Evolutionary conservation across 2,113 vertebrate genomes (phyloP).

Genomic region (Dryoscopus gambensis): DNA sequence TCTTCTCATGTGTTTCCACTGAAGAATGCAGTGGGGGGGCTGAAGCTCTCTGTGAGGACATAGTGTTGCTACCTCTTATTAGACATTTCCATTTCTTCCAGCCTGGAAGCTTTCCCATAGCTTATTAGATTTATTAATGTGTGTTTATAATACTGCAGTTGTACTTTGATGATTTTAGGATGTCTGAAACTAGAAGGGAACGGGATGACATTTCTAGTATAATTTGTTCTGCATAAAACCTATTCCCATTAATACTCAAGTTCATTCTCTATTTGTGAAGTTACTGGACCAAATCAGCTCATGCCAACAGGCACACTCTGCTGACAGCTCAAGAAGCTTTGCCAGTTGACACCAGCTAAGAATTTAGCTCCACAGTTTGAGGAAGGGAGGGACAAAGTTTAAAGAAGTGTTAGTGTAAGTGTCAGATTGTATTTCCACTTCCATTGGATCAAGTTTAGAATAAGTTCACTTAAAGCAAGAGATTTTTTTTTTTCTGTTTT

Average conservation of each 20-base stretch:
- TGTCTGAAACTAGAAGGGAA: neutral
- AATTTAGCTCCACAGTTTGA: neutral
- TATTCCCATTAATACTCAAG: neutral
- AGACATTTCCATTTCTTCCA: neutral
- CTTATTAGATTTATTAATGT: neutral
- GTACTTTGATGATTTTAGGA: neutral
- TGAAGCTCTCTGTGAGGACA: neutral
- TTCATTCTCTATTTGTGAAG: neutral
- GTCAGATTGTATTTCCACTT: neutral
- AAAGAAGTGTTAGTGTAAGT: neutral
- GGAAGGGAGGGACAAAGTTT: neutral
- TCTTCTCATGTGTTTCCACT: neutral
- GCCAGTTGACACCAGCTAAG: neutral
- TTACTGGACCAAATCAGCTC: neutral
- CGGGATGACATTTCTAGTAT: neutral
- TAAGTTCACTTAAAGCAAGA: neutral
- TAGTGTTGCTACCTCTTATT: neutral
- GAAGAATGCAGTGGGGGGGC: neutral
- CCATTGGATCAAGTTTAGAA: neutral
- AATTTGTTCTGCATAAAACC: conserved; percentile 1
- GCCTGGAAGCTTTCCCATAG: neutral
- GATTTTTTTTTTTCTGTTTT: neutral
- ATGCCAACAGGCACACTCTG: neutral
- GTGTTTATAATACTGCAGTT: neutral
- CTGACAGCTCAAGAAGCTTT: neutral